A percentile compares a stretch with the other conserved stretches of the same genome.
Evolutionary conservation across 1,140 invertebrate genomes (phyloP).

Genomic region (Trichoplusia ni): DNA sequence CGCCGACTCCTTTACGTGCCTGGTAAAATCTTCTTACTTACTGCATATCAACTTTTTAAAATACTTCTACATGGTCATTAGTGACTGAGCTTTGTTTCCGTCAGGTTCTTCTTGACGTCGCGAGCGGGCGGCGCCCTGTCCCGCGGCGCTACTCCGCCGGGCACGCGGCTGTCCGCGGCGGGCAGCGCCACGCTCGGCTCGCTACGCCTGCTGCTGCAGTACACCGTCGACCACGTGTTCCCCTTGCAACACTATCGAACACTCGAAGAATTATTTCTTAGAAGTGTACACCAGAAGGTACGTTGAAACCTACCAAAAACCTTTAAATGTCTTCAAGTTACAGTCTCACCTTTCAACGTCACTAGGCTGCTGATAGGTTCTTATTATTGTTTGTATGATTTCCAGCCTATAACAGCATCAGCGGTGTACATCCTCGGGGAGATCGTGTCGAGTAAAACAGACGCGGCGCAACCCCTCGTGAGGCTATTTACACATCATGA

Average conservation of each 20-base stretch:
- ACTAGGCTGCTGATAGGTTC: too few species aligned
- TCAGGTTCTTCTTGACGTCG: slow-evolving; percentile 93
- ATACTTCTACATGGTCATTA: too few species aligned
- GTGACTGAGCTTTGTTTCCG: neutral
- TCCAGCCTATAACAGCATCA: slow-evolving; percentile 91
- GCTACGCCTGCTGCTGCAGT: slow-evolving; percentile 91
- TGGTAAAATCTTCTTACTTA: slow-evolving; percentile 51
- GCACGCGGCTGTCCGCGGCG: slow-evolving; percentile 83
- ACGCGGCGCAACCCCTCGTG: slow-evolving; percentile 93
- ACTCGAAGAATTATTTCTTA: slow-evolving; percentile 88
- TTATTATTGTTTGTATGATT: slow-evolving; percentile 22
- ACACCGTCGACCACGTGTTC: slow-evolving; percentile 94
- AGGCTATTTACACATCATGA: slow-evolving; percentile 92
- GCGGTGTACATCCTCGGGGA: slow-evolving; percentile 94
- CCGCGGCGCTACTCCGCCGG: slow-evolving; percentile 85
- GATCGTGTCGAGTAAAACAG: slow-evolving; percentile 91
- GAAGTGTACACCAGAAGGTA: slow-evolving; percentile 87
- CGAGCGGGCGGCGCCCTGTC: slow-evolving; percentile 84
- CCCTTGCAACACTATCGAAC: slow-evolving; percentile 89
- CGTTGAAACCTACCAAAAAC: too few species aligned
- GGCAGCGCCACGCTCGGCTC: slow-evolving; percentile 88
- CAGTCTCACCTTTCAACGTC: too few species aligned
- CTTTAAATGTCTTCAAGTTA: too few species aligned
- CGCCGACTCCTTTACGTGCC: slow-evolving; percentile 64
- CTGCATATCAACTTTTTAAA: neutral